These are phyloP conservation scores for Rhynchotus rufescens DNA, from an alignment of 2,797 vertebrate genomes.

Conservation along the genomic window DNA sequence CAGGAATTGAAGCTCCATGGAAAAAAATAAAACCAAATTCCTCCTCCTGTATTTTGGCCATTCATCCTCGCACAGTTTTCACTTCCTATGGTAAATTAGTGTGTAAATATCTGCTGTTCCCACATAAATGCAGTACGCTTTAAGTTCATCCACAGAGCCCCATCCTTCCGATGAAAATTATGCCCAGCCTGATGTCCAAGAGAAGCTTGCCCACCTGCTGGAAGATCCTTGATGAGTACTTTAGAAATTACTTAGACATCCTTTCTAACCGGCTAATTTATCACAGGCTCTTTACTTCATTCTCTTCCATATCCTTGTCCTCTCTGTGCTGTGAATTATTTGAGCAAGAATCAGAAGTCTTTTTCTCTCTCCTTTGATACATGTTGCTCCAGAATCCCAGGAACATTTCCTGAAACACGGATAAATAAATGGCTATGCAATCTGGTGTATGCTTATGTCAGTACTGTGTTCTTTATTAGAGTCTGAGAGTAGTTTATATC, in stretches of 20 bases:
- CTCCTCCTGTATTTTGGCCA: background rate
- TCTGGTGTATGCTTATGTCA: fast-evolving
- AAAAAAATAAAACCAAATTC: background rate
- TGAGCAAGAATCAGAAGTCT: background rate
- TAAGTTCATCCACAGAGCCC: background rate
- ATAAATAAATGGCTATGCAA: background rate
- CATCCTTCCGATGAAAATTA: background rate
- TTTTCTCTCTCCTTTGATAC: background rate
- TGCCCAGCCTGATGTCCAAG: background rate
- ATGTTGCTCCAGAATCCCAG: background rate
- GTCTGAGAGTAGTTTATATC: background rate
- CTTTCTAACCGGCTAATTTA: background rate
- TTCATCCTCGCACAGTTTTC: background rate
- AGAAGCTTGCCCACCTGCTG: background rate
- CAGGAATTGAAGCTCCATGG: background rate
- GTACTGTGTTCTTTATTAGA: background rate
- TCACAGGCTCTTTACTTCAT: background rate
- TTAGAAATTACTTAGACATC: background rate
- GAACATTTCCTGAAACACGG: background rate
- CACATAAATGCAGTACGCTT: background rate
- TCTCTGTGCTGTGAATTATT: background rate
- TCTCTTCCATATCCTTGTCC: background rate
- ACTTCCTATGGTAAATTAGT: background rate
- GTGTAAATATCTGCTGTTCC: background rate
- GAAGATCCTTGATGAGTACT: background rate